Conservation (phyloP, 1,140 invertebrate species). For the Oncopodura yosiiana region DNA sequence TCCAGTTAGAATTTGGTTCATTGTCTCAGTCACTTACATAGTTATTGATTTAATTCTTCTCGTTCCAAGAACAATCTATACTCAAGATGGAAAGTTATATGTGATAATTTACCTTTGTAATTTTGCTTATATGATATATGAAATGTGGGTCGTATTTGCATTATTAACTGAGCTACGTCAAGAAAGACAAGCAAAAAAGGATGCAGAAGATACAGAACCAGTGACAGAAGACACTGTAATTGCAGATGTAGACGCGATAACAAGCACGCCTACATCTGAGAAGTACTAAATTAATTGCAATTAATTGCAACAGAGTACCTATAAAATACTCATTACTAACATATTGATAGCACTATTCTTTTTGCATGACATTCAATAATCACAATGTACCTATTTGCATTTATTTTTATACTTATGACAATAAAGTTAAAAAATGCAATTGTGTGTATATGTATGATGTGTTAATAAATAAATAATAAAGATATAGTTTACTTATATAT, state of each 20-base stretch:
- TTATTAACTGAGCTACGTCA: conserved; percentile 4
- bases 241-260: not conserved
- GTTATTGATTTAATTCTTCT: conserved; percentile 28
- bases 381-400: too few species aligned
- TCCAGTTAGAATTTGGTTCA: conserved; percentile 20
- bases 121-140: conserved; percentile 18
- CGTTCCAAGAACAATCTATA: conserved; percentile 24
- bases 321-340: too few species aligned
- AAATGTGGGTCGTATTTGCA: conserved; percentile 12
- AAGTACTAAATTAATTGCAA: too few species aligned
- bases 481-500: too few species aligned
- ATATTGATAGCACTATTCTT: too few species aligned
- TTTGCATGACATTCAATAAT: too few species aligned
- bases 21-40: conserved; percentile 25
- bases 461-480: too few species aligned
- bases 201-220: conserved; percentile 2
- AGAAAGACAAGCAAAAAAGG: conserved; percentile 3
- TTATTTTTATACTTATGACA: too few species aligned
- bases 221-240: conserved; percentile 21
- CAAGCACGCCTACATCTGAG: too few species aligned
- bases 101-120: conserved; percentile 14
- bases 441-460: too few species aligned
- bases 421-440: too few species aligned
- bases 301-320: too few species aligned
- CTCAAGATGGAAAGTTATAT: conserved; percentile 24